Evolutionary conservation across 1,140 invertebrate genomes (phyloP).

Genomic region (Heliconius congener): DNA sequence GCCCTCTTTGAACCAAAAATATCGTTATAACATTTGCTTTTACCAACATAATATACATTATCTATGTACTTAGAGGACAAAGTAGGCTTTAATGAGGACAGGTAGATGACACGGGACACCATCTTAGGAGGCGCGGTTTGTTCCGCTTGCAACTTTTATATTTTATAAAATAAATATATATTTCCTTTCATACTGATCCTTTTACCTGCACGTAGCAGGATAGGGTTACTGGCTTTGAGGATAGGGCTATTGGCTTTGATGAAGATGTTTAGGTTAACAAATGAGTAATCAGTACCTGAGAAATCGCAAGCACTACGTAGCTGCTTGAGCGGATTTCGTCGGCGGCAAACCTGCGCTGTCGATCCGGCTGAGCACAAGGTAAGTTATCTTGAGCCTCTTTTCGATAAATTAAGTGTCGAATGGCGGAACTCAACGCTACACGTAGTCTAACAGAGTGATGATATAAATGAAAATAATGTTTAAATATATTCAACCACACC

Average conservation of each 20-base stretch:
- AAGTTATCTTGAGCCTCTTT: too few species aligned
- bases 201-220: neutral
- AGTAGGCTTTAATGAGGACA: constrained; percentile 67
- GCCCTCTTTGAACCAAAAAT: neutral
- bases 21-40: constrained; percentile 5
- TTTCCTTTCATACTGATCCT: neutral
- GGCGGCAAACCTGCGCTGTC: too few species aligned
- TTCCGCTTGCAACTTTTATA: constrained; percentile 37
- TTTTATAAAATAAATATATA: neutral
- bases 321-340: too few species aligned
- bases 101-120: constrained; percentile 64
- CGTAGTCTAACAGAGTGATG: too few species aligned
- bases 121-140: constrained; percentile 38
- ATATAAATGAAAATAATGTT: too few species aligned
- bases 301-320: too few species aligned
- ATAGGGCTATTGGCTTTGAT: neutral
- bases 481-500: too few species aligned
- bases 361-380: too few species aligned
- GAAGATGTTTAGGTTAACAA: too few species aligned
- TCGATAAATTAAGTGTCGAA: too few species aligned
- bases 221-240: neutral
- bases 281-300: too few species aligned
- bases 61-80: constrained; percentile 33
- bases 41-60: constrained; percentile 6
- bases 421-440: too few species aligned